Evolutionary conservation across 2,113 vertebrate species (phyloP).

Genomic region (Petrocephalus zakoni): DNA sequence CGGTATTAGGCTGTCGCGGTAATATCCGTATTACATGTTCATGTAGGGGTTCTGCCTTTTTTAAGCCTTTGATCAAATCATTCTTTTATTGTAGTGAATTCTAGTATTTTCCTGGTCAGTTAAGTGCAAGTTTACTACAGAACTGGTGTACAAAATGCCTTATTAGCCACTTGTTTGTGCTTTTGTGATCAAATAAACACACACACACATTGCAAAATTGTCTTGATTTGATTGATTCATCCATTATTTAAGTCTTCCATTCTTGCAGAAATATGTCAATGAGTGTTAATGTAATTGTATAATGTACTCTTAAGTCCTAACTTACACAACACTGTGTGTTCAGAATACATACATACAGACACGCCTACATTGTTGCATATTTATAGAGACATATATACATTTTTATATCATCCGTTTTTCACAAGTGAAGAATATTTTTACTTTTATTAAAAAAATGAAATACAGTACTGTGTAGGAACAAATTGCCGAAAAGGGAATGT

Average conservation of each 20-base stretch:
- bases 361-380: background rate
- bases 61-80: background rate
- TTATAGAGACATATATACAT: background rate
- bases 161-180: constrained; percentile 57
- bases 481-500: constrained; percentile 54
- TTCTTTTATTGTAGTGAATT: constrained; percentile 34
- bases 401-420: background rate
- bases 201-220: constrained; percentile 37
- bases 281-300: background rate
- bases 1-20: background rate
- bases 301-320: background rate
- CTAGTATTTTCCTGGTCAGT: constrained; percentile 29
- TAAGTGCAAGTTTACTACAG: constrained; percentile 37
- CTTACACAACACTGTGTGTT: background rate
- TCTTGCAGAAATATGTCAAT: background rate
- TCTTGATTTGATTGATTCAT: background rate
- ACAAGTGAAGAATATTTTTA: constrained; percentile 38
- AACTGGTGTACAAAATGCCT: constrained; percentile 61
- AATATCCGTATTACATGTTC: background rate
- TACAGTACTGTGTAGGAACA: constrained; percentile 50
- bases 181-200: constrained; percentile 58
- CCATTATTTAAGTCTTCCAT: background rate
- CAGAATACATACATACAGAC: background rate
- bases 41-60: background rate
- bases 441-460: constrained; percentile 52